Percentiles rank a stretch among this genome's conserved stretches.
Conservation (phyloP, 2,113 vertebrate species). For the Panthera tigris region DNA sequence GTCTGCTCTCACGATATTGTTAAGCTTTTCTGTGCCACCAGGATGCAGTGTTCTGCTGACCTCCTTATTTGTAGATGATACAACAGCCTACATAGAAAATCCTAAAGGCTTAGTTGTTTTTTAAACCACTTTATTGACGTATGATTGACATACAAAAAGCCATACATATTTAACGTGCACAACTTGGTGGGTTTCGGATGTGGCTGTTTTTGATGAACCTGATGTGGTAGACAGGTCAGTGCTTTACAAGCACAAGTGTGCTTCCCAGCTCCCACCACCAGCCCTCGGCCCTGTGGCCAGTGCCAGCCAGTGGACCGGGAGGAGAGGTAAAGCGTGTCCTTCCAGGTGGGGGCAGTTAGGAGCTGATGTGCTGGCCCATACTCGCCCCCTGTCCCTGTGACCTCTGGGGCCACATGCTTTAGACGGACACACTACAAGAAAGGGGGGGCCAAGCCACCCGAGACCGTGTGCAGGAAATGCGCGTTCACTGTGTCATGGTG, state of each 20-base stretch:
- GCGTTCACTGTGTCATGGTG: accelerated
- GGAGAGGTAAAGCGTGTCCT: accelerated
- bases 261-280: neutral
- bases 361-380: accelerated
- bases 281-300: accelerated
- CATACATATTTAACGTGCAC: accelerated
- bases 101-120: neutral
- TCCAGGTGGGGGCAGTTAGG: no score
- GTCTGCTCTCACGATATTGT: accelerated
- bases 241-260: no score
- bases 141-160: neutral
- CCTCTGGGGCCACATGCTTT: accelerated
- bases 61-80: neutral
- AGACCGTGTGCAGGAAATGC: accelerated
- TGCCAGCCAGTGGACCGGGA: accelerated
- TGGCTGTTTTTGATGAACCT: neutral
- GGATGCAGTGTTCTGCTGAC: neutral
- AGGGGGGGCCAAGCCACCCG: accelerated
- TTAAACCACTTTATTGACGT: neutral
- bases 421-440: accelerated
- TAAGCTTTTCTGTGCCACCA: neutral
- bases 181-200: neutral
- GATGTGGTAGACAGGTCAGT: accelerated
- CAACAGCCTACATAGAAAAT: neutral
- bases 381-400: accelerated